Evolutionary conservation across 1,140 invertebrate genomes (phyloP).

Genomic region (Drosophila pachea): DNA sequence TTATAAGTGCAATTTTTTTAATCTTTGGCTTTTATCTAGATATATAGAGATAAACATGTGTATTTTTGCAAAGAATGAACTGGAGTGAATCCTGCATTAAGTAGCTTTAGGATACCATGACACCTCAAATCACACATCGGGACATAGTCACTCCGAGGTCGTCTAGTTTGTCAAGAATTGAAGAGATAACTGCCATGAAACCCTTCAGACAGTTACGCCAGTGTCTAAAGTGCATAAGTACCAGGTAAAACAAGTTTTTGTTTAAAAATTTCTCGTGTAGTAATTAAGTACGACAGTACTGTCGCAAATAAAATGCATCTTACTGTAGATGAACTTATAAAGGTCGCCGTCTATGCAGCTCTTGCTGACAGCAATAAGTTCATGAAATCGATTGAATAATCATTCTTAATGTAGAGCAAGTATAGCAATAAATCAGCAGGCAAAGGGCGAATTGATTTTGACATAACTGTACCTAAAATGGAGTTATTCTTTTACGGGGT

Average conservation of each 20-base stretch:
- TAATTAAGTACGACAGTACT: conserved; percentile 25
- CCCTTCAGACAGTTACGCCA: conserved; percentile 11
- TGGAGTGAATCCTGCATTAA: not conserved
- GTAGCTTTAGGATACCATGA: not conserved
- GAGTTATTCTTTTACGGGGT: not conserved
- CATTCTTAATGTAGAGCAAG: not conserved
- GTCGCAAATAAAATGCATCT: conserved; percentile 11
- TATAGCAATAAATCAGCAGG: not conserved
- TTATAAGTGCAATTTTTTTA: no score
- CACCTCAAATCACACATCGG: no score
- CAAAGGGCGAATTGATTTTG: not conserved
- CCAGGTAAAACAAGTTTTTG: conserved; percentile 20
- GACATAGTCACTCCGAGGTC: not conserved
- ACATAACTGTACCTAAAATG: not conserved
- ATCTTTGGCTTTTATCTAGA: no score
- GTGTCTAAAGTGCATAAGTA: conserved; percentile 12
- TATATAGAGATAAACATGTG: not conserved
- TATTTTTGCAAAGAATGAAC: not conserved
- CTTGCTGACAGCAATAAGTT: not conserved
- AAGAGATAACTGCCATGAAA: conserved; percentile 2
- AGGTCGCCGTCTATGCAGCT: not conserved
- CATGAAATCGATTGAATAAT: conserved; percentile 9
- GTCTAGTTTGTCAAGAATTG: conserved; percentile 9
- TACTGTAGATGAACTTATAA: conserved; percentile 11
- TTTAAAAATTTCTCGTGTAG: conserved; percentile 11